These are phyloP conservation scores for Zaprionus inermis DNA, from an alignment of 1,140 invertebrate species.

Conservation along the genomic window DNA sequence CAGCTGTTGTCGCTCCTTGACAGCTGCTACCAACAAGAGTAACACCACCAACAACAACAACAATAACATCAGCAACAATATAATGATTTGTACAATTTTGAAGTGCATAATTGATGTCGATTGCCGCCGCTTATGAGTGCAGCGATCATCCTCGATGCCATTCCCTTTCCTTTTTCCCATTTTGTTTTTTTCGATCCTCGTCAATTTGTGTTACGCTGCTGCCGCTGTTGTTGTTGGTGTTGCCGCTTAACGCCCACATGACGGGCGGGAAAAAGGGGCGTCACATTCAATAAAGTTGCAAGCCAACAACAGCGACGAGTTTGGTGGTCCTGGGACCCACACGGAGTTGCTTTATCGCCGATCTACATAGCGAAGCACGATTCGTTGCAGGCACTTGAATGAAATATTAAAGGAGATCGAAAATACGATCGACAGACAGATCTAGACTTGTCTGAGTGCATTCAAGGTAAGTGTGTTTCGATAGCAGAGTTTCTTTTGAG, in stretches of 20 bases:
- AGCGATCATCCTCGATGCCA: conserved; percentile 31
- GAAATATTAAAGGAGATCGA: not conserved
- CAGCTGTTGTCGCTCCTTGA: conserved; percentile 34
- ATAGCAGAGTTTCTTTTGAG: not conserved
- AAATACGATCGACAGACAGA: not conserved
- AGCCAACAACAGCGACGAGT: not conserved
- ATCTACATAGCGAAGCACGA: not conserved
- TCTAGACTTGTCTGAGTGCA: not conserved
- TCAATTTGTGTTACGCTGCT: conserved; percentile 12
- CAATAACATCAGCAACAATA: conserved; percentile 20
- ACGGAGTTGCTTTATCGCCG: not conserved
- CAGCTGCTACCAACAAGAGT: conserved; percentile 26
- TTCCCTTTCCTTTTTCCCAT: not conserved
- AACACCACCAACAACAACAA: conserved; percentile 13
- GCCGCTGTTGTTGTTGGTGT: conserved; percentile 15
- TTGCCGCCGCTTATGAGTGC: conserved; percentile 45
- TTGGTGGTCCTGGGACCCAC: conserved; percentile 23
- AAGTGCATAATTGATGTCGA: conserved; percentile 72
- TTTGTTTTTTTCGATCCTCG: conserved; percentile 14
- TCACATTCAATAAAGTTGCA: conserved; percentile 20
- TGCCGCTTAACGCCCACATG: conserved; percentile 32
- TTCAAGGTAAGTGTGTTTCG: not conserved
- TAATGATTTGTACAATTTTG: conserved; percentile 71
- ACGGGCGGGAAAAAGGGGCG: conserved; percentile 11
- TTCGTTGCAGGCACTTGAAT: not conserved